A percentile compares a stretch with the other conserved stretches of the same genome.
These are phyloP conservation scores for Drosophila murphyi DNA, from an alignment of 1,140 invertebrate species.

Conservation along the genomic window DNA sequence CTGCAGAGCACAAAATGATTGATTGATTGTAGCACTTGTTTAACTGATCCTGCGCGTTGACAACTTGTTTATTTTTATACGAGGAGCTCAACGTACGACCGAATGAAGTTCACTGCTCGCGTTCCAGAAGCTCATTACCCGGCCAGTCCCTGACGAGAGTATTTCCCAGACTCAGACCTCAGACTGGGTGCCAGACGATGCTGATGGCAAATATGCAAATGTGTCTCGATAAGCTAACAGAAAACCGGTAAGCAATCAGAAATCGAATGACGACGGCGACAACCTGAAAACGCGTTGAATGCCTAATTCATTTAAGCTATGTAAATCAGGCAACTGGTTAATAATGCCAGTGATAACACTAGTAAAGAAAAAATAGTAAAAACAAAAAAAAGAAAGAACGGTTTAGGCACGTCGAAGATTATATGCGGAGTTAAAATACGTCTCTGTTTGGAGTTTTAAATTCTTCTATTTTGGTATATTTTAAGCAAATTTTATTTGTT, in stretches of 20 bases:
- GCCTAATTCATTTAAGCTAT: slow-evolving; percentile 49
- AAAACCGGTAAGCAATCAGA: slow-evolving; percentile 35
- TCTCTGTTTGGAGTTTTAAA: no score
- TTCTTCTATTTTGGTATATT: no score
- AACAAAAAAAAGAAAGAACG: no score
- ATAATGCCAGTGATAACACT: slow-evolving; percentile 34
- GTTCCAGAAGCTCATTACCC: slow-evolving; percentile 57
- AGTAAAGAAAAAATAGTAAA: slow-evolving; percentile 1
- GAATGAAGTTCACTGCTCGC: slow-evolving; percentile 40
- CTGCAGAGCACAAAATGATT: slow-evolving; percentile 5
- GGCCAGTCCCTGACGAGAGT: slow-evolving; percentile 23
- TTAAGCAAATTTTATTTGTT: no score
- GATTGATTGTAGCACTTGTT: slow-evolving; percentile 1
- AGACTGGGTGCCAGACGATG: slow-evolving; percentile 41
- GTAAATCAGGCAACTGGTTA: slow-evolving; percentile 16
- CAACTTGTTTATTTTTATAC: neutral
- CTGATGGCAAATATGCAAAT: slow-evolving; percentile 66
- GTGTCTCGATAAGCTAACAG: slow-evolving; percentile 16
- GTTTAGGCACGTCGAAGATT: no score
- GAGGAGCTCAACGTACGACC: slow-evolving; percentile 36
- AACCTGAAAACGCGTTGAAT: slow-evolving; percentile 37
- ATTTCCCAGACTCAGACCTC: slow-evolving; percentile 29
- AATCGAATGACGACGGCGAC: slow-evolving; percentile 7
- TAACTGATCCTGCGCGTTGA: slow-evolving; percentile 15
- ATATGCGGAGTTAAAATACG: no score